A percentile compares a stretch with the other conserved stretches of the same genome.
phyloP scores from a whole-genome alignment of 2,888 invertebrate species.

The Drosophila vallismaia region DNA sequence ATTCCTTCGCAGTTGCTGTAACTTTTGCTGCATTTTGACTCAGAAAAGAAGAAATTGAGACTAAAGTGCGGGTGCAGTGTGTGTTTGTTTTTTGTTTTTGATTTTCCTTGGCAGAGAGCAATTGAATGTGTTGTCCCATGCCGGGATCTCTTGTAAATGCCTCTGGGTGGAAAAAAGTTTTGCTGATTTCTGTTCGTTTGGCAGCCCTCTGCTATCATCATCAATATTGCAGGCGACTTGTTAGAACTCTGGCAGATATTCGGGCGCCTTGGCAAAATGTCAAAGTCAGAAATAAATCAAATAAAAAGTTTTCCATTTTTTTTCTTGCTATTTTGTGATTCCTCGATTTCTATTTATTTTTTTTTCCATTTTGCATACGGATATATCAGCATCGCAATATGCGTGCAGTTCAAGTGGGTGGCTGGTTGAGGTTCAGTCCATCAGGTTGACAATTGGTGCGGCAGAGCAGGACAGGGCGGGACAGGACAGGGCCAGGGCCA shows the following conservation, averaged over 20 bases:
- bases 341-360: not conserved
- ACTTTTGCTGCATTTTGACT: conserved; percentile 38
- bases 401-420: conserved; percentile 27
- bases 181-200: conserved; percentile 40
- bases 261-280: conserved; percentile 46
- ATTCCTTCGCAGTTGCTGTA: conserved; percentile 23
- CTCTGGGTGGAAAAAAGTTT: conserved; percentile 37
- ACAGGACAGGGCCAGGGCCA: conserved; percentile 2
- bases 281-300: conserved; percentile 53
- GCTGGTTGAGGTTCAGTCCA: conserved; percentile 9
- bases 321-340: conserved; percentile 7
- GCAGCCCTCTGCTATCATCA: conserved; percentile 33
- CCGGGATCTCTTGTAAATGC: conserved; percentile 38
- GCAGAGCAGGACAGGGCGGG: not conserved
- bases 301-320: conserved; percentile 47
- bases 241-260: conserved; percentile 24
- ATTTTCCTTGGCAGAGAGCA: conserved; percentile 6
- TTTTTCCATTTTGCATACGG: conserved; percentile 7
- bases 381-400: conserved; percentile 8
- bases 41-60: conserved; percentile 6
- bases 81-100: conserved; percentile 1
- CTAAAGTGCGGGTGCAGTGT: conserved; percentile 25
- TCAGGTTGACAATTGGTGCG: conserved; percentile 20
- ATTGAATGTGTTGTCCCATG: conserved; percentile 39
- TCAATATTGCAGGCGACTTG: conserved; percentile 62